Base-by-base conservation (phyloP, 2,113 vertebrate species). In the Progne subis region DNA sequence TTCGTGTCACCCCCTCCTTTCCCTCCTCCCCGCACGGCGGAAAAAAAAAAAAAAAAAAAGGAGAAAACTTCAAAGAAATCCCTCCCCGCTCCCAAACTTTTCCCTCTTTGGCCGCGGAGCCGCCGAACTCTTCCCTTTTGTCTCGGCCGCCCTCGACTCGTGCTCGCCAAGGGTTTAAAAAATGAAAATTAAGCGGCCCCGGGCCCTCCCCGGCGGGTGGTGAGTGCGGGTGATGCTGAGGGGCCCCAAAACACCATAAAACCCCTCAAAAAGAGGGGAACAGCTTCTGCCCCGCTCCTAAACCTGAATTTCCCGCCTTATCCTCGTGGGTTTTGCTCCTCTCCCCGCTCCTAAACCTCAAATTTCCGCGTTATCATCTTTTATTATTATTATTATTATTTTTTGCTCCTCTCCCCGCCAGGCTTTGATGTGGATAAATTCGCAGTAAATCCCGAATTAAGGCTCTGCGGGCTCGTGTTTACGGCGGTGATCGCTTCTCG, bases 391-490 rank as follows among this genome's bases (percentile, higher is more conserved):
- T 37, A 37, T 37, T 37, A 10, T 37, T 37, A 37, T 37, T 37
- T n/a, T n/a, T n/a, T 55, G 18, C 44, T 46, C 44, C 44, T 46
- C 47, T 49, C 20, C 47, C 47, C 47, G 21, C 37, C 37, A 10
- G 37, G 82, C 65, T 94, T 85, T 78, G 70, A 50, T 37, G 37
- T 37, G 37, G 9, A 37, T 10, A 37, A 37, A 37, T 37, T 37
- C 37, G 37, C 37, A 37, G 37, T 96, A 96, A 94, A 96, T 92
- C 65, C 65, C 14, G 93, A 77, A 92, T 95, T 80, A 88, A 94
- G 91, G 88, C 57, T 82, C 76, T 64, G 88, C 53, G 86, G 94
- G 18, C 44, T 46, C 44, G 18, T 19, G 17, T 46, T 55, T 88
- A 89, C 37, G 37, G 37, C 37, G 37, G 8, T 37, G 37, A 92